phyloP scores from a whole-genome alignment of 2,888 invertebrate species.

The Congeria kusceri region DNA sequence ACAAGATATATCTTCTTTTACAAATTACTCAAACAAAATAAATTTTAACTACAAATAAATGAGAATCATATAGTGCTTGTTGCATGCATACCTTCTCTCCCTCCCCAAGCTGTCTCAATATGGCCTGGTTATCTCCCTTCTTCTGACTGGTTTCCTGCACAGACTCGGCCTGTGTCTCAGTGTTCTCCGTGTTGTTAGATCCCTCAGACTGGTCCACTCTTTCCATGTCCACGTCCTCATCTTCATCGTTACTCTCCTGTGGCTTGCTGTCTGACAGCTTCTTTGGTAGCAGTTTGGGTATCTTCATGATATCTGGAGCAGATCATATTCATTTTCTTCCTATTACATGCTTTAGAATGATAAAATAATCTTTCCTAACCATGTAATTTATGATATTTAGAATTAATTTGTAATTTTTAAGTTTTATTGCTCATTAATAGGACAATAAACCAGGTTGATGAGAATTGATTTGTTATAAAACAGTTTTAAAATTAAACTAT shows the following conservation, averaged over 20 bases:
- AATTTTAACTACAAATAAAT: too few relatives aligned
- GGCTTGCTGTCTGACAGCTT: constrained; percentile 62
- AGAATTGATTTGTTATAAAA: too few relatives aligned
- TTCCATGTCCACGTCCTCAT: constrained; percentile 75
- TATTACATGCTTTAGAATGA: constrained; percentile 1
- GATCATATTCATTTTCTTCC: neutral
- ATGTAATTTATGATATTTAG: neutral
- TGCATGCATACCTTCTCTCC: constrained; percentile 92
- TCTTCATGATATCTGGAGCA: constrained; percentile 76
- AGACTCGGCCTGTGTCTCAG: constrained; percentile 64
- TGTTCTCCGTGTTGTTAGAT: constrained; percentile 62
- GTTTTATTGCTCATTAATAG: too few relatives aligned
- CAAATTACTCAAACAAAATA: too few relatives aligned
- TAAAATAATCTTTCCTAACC: neutral
- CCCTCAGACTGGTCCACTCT: constrained; percentile 67
- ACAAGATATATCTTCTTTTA: too few relatives aligned
- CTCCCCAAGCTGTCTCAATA: constrained; percentile 95
- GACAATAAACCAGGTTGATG: too few relatives aligned
- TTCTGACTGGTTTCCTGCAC: constrained; percentile 61
- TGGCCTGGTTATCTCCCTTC: constrained; percentile 94
- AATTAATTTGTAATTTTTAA: too few relatives aligned
- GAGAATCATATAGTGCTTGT: too few relatives aligned
- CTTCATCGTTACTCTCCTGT: constrained; percentile 71
- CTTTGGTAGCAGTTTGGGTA: constrained; percentile 80
- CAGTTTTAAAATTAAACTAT: too few relatives aligned